Evolutionary conservation across 2,888 invertebrate species (phyloP).

Genomic region (Hyposoter didymator): DNA sequence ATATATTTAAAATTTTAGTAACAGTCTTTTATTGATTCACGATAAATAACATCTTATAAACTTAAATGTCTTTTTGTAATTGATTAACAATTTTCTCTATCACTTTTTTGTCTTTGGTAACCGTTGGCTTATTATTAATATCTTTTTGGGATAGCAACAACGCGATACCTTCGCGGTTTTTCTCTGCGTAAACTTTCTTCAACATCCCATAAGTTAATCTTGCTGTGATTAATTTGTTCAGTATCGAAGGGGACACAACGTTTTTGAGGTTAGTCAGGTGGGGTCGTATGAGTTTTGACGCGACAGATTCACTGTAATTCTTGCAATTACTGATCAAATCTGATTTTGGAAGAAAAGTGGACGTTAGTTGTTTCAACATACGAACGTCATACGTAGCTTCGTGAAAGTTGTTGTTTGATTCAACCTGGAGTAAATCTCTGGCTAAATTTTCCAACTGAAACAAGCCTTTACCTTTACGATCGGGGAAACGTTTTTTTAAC

Average conservation of each 20-base stretch:
- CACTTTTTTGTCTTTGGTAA: slow-evolving; percentile 34
- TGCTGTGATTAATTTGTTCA: slow-evolving; percentile 34
- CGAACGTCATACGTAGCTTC: slow-evolving; percentile 29
- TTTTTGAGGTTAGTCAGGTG: slow-evolving; percentile 24
- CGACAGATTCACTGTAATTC: slow-evolving; percentile 25
- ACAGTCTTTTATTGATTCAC: slow-evolving; percentile 12
- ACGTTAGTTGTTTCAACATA: slow-evolving; percentile 16
- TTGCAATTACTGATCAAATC: slow-evolving; percentile 33
- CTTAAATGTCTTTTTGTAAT: slow-evolving; percentile 25
- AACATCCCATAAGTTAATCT: slow-evolving; percentile 16
- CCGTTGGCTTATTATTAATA: slow-evolving; percentile 24
- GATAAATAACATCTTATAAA: slow-evolving; percentile 24
- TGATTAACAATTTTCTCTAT: slow-evolving; percentile 40
- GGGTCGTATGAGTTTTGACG: slow-evolving; percentile 16
- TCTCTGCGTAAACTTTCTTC: slow-evolving; percentile 15
- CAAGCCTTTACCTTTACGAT: slow-evolving; percentile 52
- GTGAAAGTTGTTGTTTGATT: slow-evolving; percentile 15
- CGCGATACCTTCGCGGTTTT: slow-evolving; percentile 25
- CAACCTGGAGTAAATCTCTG: slow-evolving; percentile 28
- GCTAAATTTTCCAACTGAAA: slow-evolving; percentile 49
- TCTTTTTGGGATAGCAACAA: slow-evolving; percentile 21
- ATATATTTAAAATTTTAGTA: slow-evolving; percentile 27
- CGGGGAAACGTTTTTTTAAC: slow-evolving; percentile 34
- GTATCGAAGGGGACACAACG: not conserved
- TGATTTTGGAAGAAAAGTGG: slow-evolving; percentile 9